Base-by-base conservation (phyloP, 1,140 invertebrate genomes). In the Caenorhabditis tropicalis region DNA sequence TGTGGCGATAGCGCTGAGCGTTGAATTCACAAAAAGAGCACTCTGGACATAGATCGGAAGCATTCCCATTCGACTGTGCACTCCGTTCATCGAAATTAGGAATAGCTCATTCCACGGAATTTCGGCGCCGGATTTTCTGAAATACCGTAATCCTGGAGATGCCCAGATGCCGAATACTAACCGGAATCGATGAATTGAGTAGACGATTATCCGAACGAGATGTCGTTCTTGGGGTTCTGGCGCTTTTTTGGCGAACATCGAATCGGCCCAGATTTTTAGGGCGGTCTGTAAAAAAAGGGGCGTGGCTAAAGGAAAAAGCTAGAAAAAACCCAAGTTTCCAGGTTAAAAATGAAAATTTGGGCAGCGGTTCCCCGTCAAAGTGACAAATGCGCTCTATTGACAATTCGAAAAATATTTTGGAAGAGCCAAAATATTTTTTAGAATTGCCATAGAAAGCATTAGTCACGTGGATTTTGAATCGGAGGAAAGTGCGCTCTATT, bases 141-240 rank as follows among this genome's bases (percentile, higher is more conserved):
- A 56, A 56, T 43, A 6, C 39, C 5, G 5, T 6, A 43, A 6
- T 43, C 12, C 5, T 43, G 12, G 12, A 43, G 16, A 51, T n/a
- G n/a, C n/a, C n/a, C n/a, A n/a, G n/a, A n/a, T n/a, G n/a, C n/a
- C n/a, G n/a, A n/a, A n/a, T n/a, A n/a, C n/a, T n/a, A n/a, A n/a
- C n/a, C 9, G 7, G n/a, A 74, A 39, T 9, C 43, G 29, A 74
- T 74, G 10, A 43, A 74, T 24, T n/a, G n/a, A 74, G 15, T 74
- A 46, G 6, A 74, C 1, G 24, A 74, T 74, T 1, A 74, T 74
- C n/a, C 65, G 33, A 24, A 74, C 65, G 1, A 74, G 12, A 31
- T 74, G 65, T 21, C 36, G 65, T 46, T 74, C 65, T 31, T 74
- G 65, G 7, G 36, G 3, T 74, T 74, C 65, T 24, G 65, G 36